phyloP scores from a whole-genome alignment of 2,888 invertebrate species.

The Litoditis marina region DNA sequence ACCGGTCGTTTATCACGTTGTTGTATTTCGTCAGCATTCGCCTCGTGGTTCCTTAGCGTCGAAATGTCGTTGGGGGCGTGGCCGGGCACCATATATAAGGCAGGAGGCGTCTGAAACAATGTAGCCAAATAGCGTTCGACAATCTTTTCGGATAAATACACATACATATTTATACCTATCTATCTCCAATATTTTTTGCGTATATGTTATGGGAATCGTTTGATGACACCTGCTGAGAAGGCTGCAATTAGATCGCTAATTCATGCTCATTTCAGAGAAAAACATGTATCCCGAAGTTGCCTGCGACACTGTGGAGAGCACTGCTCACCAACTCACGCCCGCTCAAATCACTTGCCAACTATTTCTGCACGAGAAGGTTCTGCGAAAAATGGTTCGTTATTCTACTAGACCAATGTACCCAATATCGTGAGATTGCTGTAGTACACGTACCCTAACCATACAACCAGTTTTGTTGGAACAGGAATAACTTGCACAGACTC shows the following conservation, averaged over 20 bases:
- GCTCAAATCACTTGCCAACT: conserved; percentile 16
- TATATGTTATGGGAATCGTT: too few relatives aligned
- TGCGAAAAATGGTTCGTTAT: conserved; percentile 14
- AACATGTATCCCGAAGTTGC: conserved; percentile 12
- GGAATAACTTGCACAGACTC: too few relatives aligned
- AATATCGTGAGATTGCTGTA: background rate
- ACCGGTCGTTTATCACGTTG: conserved; percentile 17
- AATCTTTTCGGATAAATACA: too few relatives aligned
- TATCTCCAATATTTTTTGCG: too few relatives aligned
- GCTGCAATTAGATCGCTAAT: too few relatives aligned
- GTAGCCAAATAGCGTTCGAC: too few relatives aligned
- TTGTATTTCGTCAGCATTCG: conserved; percentile 17
- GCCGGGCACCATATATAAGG: conserved; percentile 10
- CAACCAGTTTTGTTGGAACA: too few relatives aligned
- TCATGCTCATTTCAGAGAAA: too few relatives aligned
- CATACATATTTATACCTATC: too few relatives aligned
- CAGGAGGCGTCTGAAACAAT: too few relatives aligned
- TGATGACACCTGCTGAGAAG: too few relatives aligned
- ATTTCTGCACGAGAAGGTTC: conserved; percentile 9
- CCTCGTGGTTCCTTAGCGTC: conserved; percentile 15
- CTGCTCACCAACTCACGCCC: conserved; percentile 20
- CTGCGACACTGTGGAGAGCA: conserved; percentile 9
- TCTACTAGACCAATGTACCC: background rate
- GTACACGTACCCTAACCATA: too few relatives aligned
- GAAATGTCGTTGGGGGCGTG: conserved; percentile 14